Evolutionary conservation across 2,888 invertebrate species (phyloP).

Genomic region (Bhutanitis thaidina): DNA sequence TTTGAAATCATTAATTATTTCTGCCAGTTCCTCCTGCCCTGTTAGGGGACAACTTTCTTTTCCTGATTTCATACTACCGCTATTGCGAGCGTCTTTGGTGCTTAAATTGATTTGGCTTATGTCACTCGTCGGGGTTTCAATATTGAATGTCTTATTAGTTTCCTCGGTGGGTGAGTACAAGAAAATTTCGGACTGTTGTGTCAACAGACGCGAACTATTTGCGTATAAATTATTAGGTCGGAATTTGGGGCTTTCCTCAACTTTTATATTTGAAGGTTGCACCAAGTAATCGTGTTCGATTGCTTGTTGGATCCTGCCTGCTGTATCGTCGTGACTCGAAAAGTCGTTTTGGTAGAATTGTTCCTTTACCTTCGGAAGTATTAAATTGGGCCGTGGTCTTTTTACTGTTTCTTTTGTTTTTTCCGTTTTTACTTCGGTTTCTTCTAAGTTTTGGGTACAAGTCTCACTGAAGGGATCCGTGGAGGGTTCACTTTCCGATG

Average conservation of each 20-base stretch:
- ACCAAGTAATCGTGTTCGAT: constrained; percentile 80
- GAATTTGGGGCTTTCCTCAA: constrained; percentile 68
- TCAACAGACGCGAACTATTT: constrained; percentile 65
- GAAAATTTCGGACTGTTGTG: constrained; percentile 67
- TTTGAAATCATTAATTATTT: constrained; percentile 93
- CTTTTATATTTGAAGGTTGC: constrained; percentile 82
- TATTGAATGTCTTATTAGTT: constrained; percentile 58
- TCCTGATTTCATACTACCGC: constrained; percentile 60
- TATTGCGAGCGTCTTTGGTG: constrained; percentile 59
- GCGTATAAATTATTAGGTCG: constrained; percentile 71
- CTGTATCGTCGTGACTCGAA: constrained; percentile 48
- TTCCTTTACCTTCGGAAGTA: constrained; percentile 63
- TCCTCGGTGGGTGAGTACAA: constrained; percentile 75
- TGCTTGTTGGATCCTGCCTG: constrained; percentile 68
- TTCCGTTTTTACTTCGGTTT: constrained; percentile 37
- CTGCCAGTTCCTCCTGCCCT: constrained; percentile 88
- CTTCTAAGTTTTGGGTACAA: constrained; percentile 68
- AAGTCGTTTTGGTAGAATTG: constrained; percentile 76
- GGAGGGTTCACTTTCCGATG: constrained; percentile 30
- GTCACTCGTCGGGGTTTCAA: constrained; percentile 74
- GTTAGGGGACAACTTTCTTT: constrained; percentile 63
- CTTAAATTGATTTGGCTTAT: constrained; percentile 71
- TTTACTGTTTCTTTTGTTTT: constrained; percentile 40
- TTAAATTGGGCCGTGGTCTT: constrained; percentile 70
- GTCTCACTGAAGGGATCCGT: constrained; percentile 72